phyloP scores from a whole-genome alignment of 2,113 vertebrate species.

The Rhinichthys klamathensis region DNA sequence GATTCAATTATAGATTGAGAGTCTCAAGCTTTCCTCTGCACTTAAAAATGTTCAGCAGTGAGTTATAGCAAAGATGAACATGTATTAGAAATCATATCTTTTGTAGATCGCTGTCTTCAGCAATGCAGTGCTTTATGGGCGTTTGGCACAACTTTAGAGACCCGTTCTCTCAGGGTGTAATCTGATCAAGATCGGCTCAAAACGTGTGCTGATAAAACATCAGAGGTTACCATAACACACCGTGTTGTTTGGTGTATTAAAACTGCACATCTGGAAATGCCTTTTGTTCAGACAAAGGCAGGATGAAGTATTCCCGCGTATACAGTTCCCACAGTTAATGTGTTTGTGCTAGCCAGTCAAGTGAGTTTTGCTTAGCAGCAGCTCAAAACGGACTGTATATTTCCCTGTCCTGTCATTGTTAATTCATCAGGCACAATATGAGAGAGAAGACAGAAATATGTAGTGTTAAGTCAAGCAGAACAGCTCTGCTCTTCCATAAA shows the following conservation, averaged over 20 bases:
- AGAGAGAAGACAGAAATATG: slow-evolving; percentile 24
- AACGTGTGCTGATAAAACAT: slow-evolving; percentile 14
- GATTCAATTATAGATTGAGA: neutral
- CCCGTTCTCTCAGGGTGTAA: slow-evolving; percentile 3
- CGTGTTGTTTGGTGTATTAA: slow-evolving; percentile 3
- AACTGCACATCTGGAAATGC: slow-evolving; percentile 37
- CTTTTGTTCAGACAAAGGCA: slow-evolving; percentile 22
- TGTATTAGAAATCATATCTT: slow-evolving; percentile 20
- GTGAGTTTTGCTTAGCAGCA: slow-evolving; percentile 20
- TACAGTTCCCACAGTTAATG: slow-evolving; percentile 23
- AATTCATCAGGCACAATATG: slow-evolving; percentile 21
- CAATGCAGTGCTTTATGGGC: neutral
- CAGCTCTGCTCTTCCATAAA: slow-evolving; percentile 22
- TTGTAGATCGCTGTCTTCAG: slow-evolving; percentile 2
- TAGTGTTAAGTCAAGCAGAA: slow-evolving; percentile 33
- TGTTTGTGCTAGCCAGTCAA: slow-evolving; percentile 18
- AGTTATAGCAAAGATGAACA: slow-evolving; percentile 6
- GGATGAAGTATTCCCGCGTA: slow-evolving; percentile 20
- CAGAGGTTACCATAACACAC: slow-evolving; percentile 32
- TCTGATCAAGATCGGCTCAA: slow-evolving; percentile 22
- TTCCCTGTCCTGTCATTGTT: slow-evolving; percentile 28
- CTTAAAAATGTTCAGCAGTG: neutral
- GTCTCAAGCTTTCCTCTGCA: neutral
- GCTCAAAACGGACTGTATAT: neutral
- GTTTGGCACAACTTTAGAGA: slow-evolving; percentile 18